Conservation (phyloP, 2,888 invertebrate species). For the Pterostichus madidus region DNA sequence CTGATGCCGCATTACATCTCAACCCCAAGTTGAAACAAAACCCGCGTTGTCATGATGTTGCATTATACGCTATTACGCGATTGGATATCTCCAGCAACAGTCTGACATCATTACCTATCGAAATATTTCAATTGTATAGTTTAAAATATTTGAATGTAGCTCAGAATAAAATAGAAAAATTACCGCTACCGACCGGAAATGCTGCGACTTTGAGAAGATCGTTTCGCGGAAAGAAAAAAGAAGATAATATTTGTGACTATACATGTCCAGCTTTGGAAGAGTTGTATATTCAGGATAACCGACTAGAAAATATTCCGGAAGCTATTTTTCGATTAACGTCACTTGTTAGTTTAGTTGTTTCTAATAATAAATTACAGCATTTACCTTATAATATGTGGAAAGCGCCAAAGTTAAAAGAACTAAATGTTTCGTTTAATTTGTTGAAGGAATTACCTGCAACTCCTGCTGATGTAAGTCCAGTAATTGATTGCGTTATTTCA, state of each 20-base stretch:
- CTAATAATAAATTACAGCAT: conserved; percentile 93
- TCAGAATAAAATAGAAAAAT: conserved; percentile 91
- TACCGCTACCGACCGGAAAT: conserved; percentile 79
- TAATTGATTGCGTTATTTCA: background rate
- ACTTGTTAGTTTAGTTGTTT: conserved; percentile 91
- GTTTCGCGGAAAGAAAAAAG: conserved; percentile 72
- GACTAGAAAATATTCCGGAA: conserved; percentile 89
- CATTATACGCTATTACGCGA: conserved; percentile 94
- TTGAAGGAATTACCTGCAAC: conserved; percentile 86
- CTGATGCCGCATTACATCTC: conserved; percentile 89
- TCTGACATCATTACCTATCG: conserved; percentile 87
- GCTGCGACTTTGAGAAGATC: conserved; percentile 72
- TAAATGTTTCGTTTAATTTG: conserved; percentile 94
- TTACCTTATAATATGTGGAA: conserved; percentile 93
- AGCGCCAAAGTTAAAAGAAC: conserved; percentile 90
- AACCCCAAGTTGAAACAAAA: conserved; percentile 90
- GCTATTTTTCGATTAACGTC: conserved; percentile 90
- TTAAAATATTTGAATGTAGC: conserved; percentile 91
- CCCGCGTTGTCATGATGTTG: conserved; percentile 83
- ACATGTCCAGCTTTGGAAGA: conserved; percentile 92
- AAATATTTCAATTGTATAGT: conserved; percentile 91
- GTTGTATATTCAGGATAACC: conserved; percentile 94
- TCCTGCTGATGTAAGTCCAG: conserved; percentile 78
- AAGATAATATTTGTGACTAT: conserved; percentile 77
- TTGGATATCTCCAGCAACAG: conserved; percentile 95